Evolutionary conservation across 2,113 vertebrate genomes (phyloP).

Genomic region (Pampusana beccarii): DNA sequence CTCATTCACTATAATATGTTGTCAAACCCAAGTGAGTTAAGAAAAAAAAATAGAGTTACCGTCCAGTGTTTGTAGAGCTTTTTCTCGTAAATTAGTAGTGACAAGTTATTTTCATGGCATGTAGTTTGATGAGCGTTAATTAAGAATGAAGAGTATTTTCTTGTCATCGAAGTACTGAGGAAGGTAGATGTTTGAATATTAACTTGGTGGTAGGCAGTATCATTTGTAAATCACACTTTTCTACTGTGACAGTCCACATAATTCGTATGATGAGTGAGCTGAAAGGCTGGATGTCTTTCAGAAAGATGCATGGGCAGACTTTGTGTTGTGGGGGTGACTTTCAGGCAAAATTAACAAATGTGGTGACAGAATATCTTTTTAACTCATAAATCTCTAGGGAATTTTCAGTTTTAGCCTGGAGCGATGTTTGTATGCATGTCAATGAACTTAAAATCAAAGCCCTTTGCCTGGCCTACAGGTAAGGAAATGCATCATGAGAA

Average conservation of each 20-base stretch:
- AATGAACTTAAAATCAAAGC: constrained; percentile 62
- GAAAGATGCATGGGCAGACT: constrained; percentile 25
- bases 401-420: constrained; percentile 62
- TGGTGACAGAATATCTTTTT: constrained; percentile 63
- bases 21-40: background rate
- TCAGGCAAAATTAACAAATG: constrained; percentile 50
- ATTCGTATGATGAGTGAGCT: background rate
- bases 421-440: constrained; percentile 51
- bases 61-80: background rate
- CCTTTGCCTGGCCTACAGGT: constrained; percentile 32
- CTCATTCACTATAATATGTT: background rate
- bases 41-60: background rate
- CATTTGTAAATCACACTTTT: background rate
- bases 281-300: constrained; percentile 11
- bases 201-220: background rate
- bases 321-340: background rate
- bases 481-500: constrained; percentile 62
- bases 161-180: background rate
- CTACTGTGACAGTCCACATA: background rate
- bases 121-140: background rate
- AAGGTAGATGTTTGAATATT: background rate
- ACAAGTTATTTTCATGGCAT: background rate
- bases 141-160: constrained; percentile 2
- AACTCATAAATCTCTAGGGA: constrained; percentile 67
- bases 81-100: background rate